Evolutionary conservation across 2,113 vertebrate genomes (phyloP).

Genomic region (Scophthalmus maximus): DNA sequence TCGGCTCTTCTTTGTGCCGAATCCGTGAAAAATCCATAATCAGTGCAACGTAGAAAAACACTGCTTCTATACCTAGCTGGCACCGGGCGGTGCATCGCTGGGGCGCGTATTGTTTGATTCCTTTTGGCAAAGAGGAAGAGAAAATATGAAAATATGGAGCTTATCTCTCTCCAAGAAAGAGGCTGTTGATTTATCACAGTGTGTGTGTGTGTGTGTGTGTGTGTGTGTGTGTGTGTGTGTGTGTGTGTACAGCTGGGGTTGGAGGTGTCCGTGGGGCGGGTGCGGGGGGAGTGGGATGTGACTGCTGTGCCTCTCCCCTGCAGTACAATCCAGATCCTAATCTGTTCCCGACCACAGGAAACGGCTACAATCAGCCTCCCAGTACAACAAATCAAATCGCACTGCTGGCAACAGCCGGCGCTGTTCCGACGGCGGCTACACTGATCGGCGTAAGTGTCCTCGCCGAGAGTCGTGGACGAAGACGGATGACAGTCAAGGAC

Average conservation of each 20-base stretch:
- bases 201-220: conserved; percentile 25
- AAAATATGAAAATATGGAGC: conserved; percentile 59
- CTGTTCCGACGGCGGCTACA: conserved; percentile 12
- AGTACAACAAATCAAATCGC: conserved; percentile 41
- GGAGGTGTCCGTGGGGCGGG: too few relatives aligned
- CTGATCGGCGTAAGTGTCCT: conserved; percentile 10
- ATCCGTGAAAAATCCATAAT: conserved; percentile 48
- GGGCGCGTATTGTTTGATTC: conserved; percentile 45
- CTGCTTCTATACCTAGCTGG: conserved; percentile 14
- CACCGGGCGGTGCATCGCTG: not conserved
- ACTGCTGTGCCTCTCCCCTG: not conserved
- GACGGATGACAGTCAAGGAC: conserved; percentile 2
- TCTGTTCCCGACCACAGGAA: conserved; percentile 57
- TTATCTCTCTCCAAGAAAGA: conserved; percentile 53
- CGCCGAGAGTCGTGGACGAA: conserved; percentile 9
- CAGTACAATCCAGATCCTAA: conserved; percentile 66
- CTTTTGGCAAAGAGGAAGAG: conserved; percentile 45
- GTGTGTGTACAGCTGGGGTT: conserved; percentile 25
- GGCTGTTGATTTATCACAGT: conserved; percentile 9
- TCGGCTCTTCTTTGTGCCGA: conserved; percentile 44
- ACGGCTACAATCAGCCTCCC: conserved; percentile 52
- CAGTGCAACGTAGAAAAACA: conserved; percentile 43
- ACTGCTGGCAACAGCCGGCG: conserved; percentile 6
- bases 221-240: conserved; percentile 30
- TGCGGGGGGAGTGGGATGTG: too few relatives aligned